Conservation (phyloP, 2,113 vertebrate genomes). For the Crypturellus undulatus region DNA sequence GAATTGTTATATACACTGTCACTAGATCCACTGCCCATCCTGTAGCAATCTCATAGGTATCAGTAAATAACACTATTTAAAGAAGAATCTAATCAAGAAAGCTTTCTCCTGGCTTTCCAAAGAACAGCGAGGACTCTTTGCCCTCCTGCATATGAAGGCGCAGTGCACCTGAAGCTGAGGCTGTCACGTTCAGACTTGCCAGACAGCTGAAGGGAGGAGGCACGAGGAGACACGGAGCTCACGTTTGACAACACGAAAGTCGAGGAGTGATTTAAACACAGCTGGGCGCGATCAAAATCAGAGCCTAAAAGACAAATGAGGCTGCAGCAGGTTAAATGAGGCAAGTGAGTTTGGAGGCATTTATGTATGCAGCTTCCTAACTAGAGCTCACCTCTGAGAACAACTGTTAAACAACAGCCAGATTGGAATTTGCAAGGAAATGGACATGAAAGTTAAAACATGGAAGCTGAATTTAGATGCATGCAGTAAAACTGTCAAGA, state of each 20-base stretch:
- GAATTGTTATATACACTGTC: neutral
- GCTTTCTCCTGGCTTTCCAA: neutral
- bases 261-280: slow-evolving; percentile 2
- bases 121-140: neutral
- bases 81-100: slow-evolving; percentile 5
- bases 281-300: slow-evolving; percentile 23
- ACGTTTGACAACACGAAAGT: neutral
- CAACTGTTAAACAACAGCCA: slow-evolving; percentile 38
- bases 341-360: slow-evolving; percentile 43
- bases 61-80: neutral
- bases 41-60: neutral
- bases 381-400: slow-evolving; percentile 4
- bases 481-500: slow-evolving; percentile 1
- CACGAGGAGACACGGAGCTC: neutral
- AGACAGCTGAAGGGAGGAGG: neutral
- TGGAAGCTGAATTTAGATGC: slow-evolving; percentile 1
- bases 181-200: neutral
- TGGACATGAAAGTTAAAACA: neutral
- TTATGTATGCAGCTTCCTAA: slow-evolving; percentile 29
- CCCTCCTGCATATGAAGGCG: neutral
- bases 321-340: slow-evolving; percentile 33
- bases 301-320: slow-evolving; percentile 37
- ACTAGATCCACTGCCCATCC: neutral
- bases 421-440: slow-evolving; percentile 12
- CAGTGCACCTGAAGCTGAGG: neutral